Evolutionary conservation across 1,140 invertebrate genomes (phyloP), one percentile per base, ranked within the genome.

Genomic region (Sitobion miscanthi): DNA sequence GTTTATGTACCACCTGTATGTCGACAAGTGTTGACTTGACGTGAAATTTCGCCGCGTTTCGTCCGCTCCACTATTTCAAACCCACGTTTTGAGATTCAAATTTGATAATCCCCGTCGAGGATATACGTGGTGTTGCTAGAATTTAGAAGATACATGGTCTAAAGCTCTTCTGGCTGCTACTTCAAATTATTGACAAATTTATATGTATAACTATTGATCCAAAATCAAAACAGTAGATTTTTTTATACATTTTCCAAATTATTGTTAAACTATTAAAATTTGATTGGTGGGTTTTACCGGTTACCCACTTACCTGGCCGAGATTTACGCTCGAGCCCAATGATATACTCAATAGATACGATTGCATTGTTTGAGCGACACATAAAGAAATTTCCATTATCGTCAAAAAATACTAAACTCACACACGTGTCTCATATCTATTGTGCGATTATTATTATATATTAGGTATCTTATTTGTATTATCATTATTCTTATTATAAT

Each of bases 381-480:
- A 25, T 54, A 23, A 88, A 88, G 87, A 88, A 35, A 88, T 88
- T 88, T 88, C n/a, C 45, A 83, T 83, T 21, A 83, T 83, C 77
- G 77, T 38, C 6, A 83, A 83, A 21, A 38, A 38, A 83, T 25
- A 86, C 30, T 30, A 6, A 42, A 47, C 45, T 86, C 25, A 17
- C 21, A 42, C 85, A 45, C 85, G 42, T 45, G 49, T 85, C 38
- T 23, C 23, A 42, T 77, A 25, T 88, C n/a, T 35, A 54, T 88
- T 88, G 87, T 88, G 49, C 20, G 47, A 7, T 49, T 85, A 42
- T 83, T 83, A 83, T 83, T 38, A 69, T 69, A 83, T 86, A 42
- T 42, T 42, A 42, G 2, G 42, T 86, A 45, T 86, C 8, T 25
- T 86, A 45, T 25, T 86, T 86, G 21, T 86, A 25, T 86, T 30